phyloP scores from a whole-genome alignment of 2,113 vertebrate species.

The Dromaius novaehollandiae region DNA sequence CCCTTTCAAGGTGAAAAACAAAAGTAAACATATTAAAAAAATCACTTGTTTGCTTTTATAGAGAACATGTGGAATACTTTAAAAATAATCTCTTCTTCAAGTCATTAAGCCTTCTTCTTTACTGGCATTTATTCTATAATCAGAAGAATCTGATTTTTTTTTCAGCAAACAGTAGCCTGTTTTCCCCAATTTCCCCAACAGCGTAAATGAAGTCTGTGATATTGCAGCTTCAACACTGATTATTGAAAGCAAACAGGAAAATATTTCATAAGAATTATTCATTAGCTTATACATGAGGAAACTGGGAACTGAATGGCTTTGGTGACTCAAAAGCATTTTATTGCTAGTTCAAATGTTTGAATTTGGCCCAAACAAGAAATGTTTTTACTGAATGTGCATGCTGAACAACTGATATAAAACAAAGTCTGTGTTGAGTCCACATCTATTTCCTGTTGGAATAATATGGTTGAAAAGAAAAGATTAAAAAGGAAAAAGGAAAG shows the following conservation, averaged over 20 bases:
- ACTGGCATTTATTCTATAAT: background rate
- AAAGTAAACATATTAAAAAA: background rate
- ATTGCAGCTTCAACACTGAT: background rate
- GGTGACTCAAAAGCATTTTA: background rate
- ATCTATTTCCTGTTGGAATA: background rate
- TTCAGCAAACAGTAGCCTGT: background rate
- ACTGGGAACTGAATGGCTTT: background rate
- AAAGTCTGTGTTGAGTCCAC: background rate
- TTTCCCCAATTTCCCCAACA: background rate
- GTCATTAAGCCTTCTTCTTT: background rate
- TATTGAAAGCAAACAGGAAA: background rate
- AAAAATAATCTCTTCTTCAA: background rate
- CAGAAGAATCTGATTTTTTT: background rate
- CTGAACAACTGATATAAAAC: background rate
- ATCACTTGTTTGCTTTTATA: background rate
- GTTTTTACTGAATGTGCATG: background rate
- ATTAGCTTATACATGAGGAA: background rate
- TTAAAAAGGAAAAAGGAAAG: too few species aligned
- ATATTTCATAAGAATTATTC: background rate
- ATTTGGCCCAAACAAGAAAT: background rate
- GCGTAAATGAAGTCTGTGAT: background rate
- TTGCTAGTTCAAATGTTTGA: background rate
- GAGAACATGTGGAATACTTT: background rate
- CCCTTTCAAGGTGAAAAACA: slow-evolving; percentile 18
- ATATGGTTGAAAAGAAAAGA: too few species aligned